These are phyloP conservation scores for Gasterosteus aculeatus DNA, from an alignment of 2,113 vertebrate genomes.

Conservation along the genomic window DNA sequence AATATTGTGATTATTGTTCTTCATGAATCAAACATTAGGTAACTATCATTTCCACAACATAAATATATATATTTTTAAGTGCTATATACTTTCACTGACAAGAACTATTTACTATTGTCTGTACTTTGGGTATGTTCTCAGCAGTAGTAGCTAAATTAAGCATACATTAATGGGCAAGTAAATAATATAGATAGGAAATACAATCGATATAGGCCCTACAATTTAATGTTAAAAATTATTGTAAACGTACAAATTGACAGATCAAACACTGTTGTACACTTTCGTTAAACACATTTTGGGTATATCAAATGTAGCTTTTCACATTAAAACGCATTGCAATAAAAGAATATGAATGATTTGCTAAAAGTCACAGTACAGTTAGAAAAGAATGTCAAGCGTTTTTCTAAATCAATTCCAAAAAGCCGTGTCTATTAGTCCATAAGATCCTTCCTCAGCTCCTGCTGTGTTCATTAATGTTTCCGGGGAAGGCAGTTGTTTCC, in stretches of 20 bases:
- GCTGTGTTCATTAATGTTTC: slow-evolving; percentile 22
- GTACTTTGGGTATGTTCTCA: background rate
- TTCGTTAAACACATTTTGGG: background rate
- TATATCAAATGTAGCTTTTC: background rate
- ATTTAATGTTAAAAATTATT: too few relatives aligned
- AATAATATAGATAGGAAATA: background rate
- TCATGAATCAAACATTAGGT: background rate
- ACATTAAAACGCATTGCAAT: background rate
- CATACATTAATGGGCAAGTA: background rate
- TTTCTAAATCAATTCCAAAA: background rate
- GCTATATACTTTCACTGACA: background rate
- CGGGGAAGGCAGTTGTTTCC: background rate
- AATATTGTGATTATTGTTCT: background rate
- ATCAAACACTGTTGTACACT: background rate
- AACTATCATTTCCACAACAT: background rate
- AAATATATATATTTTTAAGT: background rate
- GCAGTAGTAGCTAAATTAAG: background rate
- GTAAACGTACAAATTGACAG: too few relatives aligned
- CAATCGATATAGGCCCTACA: background rate
- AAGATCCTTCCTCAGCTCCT: too few relatives aligned
- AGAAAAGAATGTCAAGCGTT: background rate
- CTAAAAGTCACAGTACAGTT: background rate
- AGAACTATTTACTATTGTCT: background rate
- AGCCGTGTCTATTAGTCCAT: too few relatives aligned
- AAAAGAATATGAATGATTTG: too few relatives aligned